Evolutionary conservation across 2,888 invertebrate genomes (phyloP).

Genomic region (Cryptosula pallasiana): DNA sequence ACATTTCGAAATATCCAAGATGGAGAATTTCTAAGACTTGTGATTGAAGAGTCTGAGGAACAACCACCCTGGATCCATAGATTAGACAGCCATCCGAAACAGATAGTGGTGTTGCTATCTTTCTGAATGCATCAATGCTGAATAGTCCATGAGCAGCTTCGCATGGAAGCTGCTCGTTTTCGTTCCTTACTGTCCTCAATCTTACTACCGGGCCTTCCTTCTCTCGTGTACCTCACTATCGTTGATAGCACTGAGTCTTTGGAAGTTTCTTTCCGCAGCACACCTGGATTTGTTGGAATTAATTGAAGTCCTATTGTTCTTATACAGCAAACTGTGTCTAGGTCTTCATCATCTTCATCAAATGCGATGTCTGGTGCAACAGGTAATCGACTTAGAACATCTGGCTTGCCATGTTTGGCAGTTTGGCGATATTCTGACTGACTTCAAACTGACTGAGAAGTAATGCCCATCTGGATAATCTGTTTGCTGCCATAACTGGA

Average conservation of each 20-base stretch:
- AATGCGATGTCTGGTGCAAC: neutral
- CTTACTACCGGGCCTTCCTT: neutral
- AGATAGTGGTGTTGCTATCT: conserved; percentile 24
- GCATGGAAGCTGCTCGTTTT: neutral
- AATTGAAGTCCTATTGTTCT: conserved; percentile 16
- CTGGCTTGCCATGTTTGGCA: conserved; percentile 28
- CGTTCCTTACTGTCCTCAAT: neutral
- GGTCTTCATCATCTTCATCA: neutral
- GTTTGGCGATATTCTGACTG: conserved; percentile 25
- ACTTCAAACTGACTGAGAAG: conserved; percentile 27
- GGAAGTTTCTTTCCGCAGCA: neutral
- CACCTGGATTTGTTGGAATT: neutral
- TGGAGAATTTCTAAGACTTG: conserved; percentile 32
- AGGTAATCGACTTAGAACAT: conserved; percentile 29
- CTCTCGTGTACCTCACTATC: conserved; percentile 1
- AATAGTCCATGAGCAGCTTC: no score
- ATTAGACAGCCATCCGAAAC: conserved; percentile 32
- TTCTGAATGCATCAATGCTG: neutral
- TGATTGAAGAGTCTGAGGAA: conserved; percentile 31
- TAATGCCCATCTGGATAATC: conserved; percentile 28
- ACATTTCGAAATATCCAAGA: conserved; percentile 30
- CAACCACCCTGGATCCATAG: conserved; percentile 30
- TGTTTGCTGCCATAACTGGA: conserved; percentile 24
- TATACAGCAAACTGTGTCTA: conserved; percentile 9
- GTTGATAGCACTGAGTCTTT: conserved; percentile 9